phyloP scores from a whole-genome alignment of 2,113 vertebrate genomes.

The Phyllostomus discolor region DNA sequence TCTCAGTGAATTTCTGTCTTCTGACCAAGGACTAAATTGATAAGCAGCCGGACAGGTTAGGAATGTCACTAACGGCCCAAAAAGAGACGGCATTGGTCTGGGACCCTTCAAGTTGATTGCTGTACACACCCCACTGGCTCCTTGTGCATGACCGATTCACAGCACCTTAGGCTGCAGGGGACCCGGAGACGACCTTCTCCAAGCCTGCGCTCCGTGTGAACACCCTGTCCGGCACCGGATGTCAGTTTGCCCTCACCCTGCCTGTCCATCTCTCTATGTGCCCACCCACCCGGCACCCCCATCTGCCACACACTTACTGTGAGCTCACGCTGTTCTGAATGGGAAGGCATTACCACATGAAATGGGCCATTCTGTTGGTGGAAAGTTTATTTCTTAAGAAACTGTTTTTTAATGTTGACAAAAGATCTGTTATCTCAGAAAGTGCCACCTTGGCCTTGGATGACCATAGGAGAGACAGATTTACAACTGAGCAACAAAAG shows the following conservation, averaged over 20 bases:
- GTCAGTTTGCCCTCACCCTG: neutral
- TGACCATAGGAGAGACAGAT: neutral
- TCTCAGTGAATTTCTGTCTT: neutral
- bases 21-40: neutral
- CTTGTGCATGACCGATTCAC: neutral
- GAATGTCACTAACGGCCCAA: neutral
- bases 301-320: too few relatives aligned
- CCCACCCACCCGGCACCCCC: fast-evolving
- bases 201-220: neutral
- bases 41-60: neutral
- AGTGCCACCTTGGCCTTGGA: neutral
- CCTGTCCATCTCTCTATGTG: neutral
- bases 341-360: neutral
- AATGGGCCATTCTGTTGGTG: neutral
- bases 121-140: neutral
- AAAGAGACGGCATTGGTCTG: neutral
- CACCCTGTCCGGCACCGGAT: neutral
- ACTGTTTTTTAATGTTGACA: neutral
- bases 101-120: neutral
- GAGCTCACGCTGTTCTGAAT: fast-evolving
- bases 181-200: neutral
- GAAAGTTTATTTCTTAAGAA: neutral
- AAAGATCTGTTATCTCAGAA: neutral
- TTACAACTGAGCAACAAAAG: neutral
- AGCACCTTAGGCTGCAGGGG: neutral